Conservation (phyloP, 2,113 vertebrate genomes). For the Hystrix brachyura region DNA sequence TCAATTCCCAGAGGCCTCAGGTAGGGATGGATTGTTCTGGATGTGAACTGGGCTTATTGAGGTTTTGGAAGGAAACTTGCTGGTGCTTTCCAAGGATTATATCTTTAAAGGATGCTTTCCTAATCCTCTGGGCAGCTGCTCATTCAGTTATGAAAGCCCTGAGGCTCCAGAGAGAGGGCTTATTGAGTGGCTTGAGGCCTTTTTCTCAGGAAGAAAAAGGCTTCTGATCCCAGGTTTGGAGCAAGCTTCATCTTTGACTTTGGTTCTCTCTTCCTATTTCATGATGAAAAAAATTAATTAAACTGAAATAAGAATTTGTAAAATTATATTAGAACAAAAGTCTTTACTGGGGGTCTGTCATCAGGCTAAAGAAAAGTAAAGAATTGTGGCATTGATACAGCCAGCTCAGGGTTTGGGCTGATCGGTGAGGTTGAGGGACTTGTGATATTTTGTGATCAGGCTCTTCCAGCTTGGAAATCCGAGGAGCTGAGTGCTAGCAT, state of each 20-base stretch:
- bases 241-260: conserved; percentile 29
- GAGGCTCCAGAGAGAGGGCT: neutral
- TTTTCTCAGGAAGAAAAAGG: neutral
- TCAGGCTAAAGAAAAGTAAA: neutral
- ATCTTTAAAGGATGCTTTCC: neutral
- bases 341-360: neutral
- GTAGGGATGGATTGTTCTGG: neutral
- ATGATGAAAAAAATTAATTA: neutral
- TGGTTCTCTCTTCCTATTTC: neutral
- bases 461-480: neutral
- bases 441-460: neutral
- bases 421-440: neutral
- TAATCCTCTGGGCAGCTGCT: neutral
- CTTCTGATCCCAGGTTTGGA: neutral
- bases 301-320: neutral
- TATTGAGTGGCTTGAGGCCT: neutral
- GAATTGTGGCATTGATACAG: neutral
- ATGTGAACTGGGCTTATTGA: neutral
- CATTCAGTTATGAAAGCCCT: neutral
- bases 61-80: neutral
- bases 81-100: neutral
- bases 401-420: neutral
- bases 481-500: neutral
- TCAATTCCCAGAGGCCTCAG: neutral
- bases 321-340: conserved; percentile 15